Evolutionary conservation across 1,140 invertebrate genomes (phyloP).

Genomic region (Calephelis nemesis): DNA sequence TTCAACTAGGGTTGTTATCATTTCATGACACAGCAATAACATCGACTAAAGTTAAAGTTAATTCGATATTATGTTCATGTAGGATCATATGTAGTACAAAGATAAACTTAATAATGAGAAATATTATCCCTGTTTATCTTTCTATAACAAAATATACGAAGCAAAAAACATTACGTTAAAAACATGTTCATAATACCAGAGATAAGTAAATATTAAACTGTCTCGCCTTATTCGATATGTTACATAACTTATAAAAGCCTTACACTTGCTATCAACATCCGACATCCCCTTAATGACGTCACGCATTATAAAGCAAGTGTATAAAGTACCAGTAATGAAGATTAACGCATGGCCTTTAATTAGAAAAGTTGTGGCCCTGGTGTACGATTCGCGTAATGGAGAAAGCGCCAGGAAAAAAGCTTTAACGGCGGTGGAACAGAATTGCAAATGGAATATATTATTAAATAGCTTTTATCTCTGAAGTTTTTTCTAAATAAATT

Average conservation of each 20-base stretch:
- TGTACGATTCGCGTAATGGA: constrained; percentile 24
- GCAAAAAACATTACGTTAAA: too few species aligned
- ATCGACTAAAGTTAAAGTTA: too few species aligned
- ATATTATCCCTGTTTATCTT: too few species aligned
- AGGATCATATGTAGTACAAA: too few species aligned
- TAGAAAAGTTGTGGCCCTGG: constrained; percentile 42
- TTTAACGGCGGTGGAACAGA: background rate
- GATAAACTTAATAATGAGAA: too few species aligned
- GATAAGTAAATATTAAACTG: too few species aligned
- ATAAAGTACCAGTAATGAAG: constrained; percentile 47
- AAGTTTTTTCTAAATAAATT: background rate
- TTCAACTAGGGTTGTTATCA: too few species aligned
- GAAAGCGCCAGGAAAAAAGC: constrained; percentile 16
- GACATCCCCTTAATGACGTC: constrained; percentile 34
- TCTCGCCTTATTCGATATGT: background rate
- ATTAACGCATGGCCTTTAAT: constrained; percentile 59
- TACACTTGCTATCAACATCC: background rate
- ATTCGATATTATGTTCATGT: too few species aligned
- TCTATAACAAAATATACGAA: too few species aligned
- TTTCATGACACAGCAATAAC: too few species aligned
- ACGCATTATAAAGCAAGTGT: constrained; percentile 38
- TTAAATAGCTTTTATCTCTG: constrained; percentile 1
- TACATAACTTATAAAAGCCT: background rate
- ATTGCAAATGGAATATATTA: constrained; percentile 10
- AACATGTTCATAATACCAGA: too few species aligned